Base-by-base conservation (phyloP, 2,888 invertebrate genomes). In the Gryllus longicercus region DNA sequence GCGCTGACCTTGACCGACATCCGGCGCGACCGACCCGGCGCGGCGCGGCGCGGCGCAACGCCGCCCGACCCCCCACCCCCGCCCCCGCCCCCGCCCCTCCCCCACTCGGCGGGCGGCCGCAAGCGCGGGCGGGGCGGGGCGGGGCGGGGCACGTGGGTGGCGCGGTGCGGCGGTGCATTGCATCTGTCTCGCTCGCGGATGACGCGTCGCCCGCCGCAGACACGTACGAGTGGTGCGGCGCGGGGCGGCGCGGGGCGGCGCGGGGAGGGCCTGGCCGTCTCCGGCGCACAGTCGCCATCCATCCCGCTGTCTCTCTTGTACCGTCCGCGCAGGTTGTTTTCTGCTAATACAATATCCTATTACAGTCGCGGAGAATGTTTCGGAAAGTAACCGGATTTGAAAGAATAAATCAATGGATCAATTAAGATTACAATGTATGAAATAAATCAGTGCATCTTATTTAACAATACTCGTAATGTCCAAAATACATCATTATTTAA, bases 1-100 rank as follows among this genome's bases (percentile, higher is more conserved):
- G 14, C n/a, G 63, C 16, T 63, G 63, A 63, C 63, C 63, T 63
- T 63, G 63, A 63, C 63, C 63, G 63, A 63, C 63, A 63, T 63
- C 63, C n/a, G n/a, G 63, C 63, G 63, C 63, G 63, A 18, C 63
- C 63, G 63, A 63, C 63, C n/a, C 4, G 14, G 63, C n/a, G 63
- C 16, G 16, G 63, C 63, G 63, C 63, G 63, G 63, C n/a, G 63
- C 63, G 4, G 12, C 63, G 16, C 63, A 11, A 4, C 4, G 12
- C 63, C 8, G 14, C 63, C 63, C 63, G 5, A 2, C 2, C 12
- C 51, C 63, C 63, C 63, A 5, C 5, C 63, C 63, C 63, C 63
- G 3, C 3, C 63, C 18, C 4, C 63, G 16, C 63, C 18, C 63
- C 16, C 12, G 16, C 63, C 63, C 63, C 18, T 5, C 2, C 14